Conservation (phyloP, 2,797 vertebrate species). For the Erpetoichthys calabaricus region DNA sequence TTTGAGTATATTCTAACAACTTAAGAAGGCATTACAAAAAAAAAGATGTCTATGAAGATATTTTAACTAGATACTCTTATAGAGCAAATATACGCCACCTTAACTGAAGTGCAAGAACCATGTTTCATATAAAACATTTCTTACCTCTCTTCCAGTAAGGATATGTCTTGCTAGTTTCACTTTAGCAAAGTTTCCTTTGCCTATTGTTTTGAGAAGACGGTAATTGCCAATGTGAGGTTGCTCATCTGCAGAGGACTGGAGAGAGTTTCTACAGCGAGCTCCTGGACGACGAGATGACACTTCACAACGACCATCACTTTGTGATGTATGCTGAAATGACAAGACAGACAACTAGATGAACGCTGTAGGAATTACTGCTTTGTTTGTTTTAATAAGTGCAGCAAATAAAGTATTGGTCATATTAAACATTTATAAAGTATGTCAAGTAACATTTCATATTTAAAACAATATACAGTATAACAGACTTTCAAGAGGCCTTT, state of each 20-base stretch:
- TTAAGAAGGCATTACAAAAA: too few species aligned
- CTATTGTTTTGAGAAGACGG: constrained; percentile 91
- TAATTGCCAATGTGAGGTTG: constrained; percentile 93
- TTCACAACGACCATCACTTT: constrained; percentile 80
- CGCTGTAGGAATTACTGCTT: constrained; percentile 15
- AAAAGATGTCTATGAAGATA: too few species aligned
- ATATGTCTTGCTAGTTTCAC: constrained; percentile 93
- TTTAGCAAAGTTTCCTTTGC: constrained; percentile 96
- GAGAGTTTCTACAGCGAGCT: constrained; percentile 85
- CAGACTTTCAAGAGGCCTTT: too few species aligned
- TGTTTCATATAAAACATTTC: constrained; percentile 15
- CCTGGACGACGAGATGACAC: constrained; percentile 78
- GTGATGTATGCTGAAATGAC: constrained; percentile 68
- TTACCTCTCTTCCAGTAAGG: constrained; percentile 88
- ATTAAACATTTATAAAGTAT: too few species aligned
- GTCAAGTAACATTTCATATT: too few species aligned
- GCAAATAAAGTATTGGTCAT: constrained; percentile 1
- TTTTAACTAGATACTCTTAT: too few species aligned
- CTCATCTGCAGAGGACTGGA: constrained; percentile 86
- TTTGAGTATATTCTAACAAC: too few species aligned
- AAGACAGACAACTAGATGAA: neutral
- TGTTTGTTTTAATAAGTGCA: constrained; percentile 4
- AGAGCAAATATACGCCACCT: too few species aligned
- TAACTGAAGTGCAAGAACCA: too few species aligned
- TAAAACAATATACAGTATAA: too few species aligned